Conservation (phyloP, 1,140 invertebrate genomes). For the Trachymyrmex cornetzi region DNA sequence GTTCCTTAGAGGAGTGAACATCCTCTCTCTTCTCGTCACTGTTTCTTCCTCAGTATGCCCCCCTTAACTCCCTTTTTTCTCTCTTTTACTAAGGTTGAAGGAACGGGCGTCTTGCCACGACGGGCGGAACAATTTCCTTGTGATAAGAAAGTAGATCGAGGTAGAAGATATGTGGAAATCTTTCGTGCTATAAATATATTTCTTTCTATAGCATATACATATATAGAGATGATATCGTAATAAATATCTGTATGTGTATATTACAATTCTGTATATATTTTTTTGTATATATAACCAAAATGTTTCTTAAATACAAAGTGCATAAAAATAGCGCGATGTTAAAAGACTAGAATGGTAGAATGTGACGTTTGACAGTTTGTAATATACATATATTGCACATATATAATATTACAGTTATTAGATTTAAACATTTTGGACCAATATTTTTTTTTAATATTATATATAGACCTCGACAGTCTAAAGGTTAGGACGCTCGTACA, state of each 20-base stretch:
- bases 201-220: neutral
- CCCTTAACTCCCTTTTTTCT: conserved; percentile 38
- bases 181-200: conserved; percentile 43
- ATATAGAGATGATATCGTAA: neutral
- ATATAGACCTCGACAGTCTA: too few species aligned
- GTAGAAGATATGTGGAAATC: conserved; percentile 75
- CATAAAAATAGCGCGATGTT: neutral
- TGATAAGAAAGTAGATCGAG: conserved; percentile 83
- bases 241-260: neutral
- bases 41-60: conserved; percentile 38
- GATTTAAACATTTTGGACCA: too few species aligned
- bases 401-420: neutral
- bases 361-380: neutral
- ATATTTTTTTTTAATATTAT: too few species aligned
- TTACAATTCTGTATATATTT: neutral
- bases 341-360: neutral
- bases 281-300: neutral
- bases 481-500: too few species aligned
- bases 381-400: neutral
- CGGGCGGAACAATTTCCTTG: conserved; percentile 81
- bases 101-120: conserved; percentile 73
- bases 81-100: conserved; percentile 23
- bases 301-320: neutral
- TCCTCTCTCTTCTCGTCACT: conserved; percentile 60
- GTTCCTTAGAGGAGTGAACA: conserved; percentile 74